A percentile compares a stretch with the other conserved stretches of the same genome.
Evolutionary conservation across 2,888 invertebrate species (phyloP).

Genomic region (Heteromyza rotundicornis): DNA sequence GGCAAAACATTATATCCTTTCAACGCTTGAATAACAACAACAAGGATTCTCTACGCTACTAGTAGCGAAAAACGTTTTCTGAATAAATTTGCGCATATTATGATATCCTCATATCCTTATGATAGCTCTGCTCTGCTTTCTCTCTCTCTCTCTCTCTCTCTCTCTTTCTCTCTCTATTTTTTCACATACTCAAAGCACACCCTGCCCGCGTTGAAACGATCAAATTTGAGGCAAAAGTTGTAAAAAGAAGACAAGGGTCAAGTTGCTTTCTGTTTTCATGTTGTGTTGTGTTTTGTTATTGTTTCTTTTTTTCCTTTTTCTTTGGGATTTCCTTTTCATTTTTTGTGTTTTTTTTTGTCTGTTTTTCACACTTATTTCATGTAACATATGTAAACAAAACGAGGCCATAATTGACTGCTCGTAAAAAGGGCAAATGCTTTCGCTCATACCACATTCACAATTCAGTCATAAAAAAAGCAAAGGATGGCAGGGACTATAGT

Average conservation of each 20-base stretch:
- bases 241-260: conserved; percentile 1
- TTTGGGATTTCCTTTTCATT: too few relatives aligned
- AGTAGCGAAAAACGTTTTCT: background rate
- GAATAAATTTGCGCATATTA: conserved; percentile 1
- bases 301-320: too few relatives aligned
- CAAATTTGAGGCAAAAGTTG: background rate
- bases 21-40: background rate
- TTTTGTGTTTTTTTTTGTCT: too few relatives aligned
- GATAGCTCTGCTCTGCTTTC: too few relatives aligned
- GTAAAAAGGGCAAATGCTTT: conserved; percentile 10
- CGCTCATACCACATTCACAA: background rate
- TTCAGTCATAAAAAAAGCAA: background rate
- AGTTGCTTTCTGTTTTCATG: too few relatives aligned
- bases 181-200: background rate
- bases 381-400: conserved; percentile 20
- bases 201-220: too few relatives aligned
- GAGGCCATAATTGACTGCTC: conserved; percentile 36
- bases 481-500: background rate
- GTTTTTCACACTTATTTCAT: background rate
- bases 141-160: too few relatives aligned
- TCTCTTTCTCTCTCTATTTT: too few relatives aligned
- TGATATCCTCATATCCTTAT: background rate
- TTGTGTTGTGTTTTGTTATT: too few relatives aligned
- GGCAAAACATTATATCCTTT: conserved; percentile 15
- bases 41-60: too few relatives aligned